These are phyloP conservation scores for Drosophila setosimentum DNA, from an alignment of 2,888 invertebrate species.

Conservation along the genomic window DNA sequence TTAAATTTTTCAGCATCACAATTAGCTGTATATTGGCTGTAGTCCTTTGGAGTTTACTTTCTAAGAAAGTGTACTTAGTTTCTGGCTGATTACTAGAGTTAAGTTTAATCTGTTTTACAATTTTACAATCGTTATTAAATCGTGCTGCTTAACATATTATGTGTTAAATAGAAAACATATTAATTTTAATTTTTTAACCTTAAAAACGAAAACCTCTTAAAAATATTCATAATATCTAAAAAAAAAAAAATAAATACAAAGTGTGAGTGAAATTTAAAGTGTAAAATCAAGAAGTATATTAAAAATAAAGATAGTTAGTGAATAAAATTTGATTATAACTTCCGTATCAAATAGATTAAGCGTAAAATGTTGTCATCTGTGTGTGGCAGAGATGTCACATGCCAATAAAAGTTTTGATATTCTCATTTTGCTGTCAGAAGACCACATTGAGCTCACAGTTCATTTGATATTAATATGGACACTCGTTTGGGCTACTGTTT, in stretches of 20 bases:
- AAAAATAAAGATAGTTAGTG: conserved; percentile 12
- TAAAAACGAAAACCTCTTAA: not conserved
- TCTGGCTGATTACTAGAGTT: not conserved
- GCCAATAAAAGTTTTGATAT: conserved; percentile 55
- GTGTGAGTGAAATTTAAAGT: not conserved
- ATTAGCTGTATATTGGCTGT: not conserved
- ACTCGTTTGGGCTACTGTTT: conserved; percentile 37
- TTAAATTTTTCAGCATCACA: not conserved
- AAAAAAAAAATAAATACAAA: not conserved
- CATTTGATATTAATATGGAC: conserved; percentile 79
- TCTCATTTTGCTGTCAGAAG: conserved; percentile 41
- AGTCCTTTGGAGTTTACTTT: not conserved
- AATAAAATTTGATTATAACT: conserved; percentile 25
- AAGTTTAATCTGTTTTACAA: not conserved
- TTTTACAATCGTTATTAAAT: not conserved
- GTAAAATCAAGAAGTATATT: not conserved
- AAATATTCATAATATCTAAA: not conserved
- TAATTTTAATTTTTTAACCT: too few species aligned
- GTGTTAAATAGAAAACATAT: too few species aligned
- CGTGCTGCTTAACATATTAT: not conserved
- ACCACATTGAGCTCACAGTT: conserved; percentile 69
- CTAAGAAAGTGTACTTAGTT: not conserved
- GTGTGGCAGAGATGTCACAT: conserved; percentile 15
- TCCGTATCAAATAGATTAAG: conserved; percentile 20
- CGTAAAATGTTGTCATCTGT: conserved; percentile 16